Evolutionary conservation across 2,888 invertebrate genomes (phyloP).

Genomic region (Nesidiocoris tenuis): DNA sequence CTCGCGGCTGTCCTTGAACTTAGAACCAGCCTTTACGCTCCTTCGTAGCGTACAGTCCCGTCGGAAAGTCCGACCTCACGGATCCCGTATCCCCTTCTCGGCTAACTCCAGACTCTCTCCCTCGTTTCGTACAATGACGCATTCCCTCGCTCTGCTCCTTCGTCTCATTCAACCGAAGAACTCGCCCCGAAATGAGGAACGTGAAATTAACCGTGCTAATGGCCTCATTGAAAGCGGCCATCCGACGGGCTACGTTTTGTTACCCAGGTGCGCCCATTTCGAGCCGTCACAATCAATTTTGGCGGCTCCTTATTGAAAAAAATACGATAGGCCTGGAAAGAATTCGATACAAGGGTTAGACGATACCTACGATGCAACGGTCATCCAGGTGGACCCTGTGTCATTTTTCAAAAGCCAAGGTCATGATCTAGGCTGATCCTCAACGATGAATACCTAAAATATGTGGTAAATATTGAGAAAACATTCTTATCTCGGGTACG

Average conservation of each 20-base stretch:
- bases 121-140: conserved; percentile 33
- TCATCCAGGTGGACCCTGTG: too few species aligned
- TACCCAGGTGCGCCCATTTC: background rate
- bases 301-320: background rate
- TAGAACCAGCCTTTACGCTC: conserved; percentile 42
- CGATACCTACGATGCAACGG: too few species aligned
- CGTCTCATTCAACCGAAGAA: conserved; percentile 3
- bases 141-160: conserved; percentile 26
- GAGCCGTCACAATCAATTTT: background rate
- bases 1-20: conserved; percentile 41
- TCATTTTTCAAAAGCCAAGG: too few species aligned
- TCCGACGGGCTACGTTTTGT: too few species aligned
- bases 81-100: too few species aligned
- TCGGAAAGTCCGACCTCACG: conserved; percentile 21
- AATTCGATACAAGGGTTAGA: too few species aligned
- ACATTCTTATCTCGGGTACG: too few species aligned
- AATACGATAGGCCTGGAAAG: background rate
- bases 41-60: conserved; percentile 37
- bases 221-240: conserved; percentile 11
- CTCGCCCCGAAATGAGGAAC: conserved; percentile 7
- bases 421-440: too few species aligned
- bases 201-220: conserved; percentile 22
- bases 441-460: too few species aligned
- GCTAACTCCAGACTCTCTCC: conserved; percentile 30
- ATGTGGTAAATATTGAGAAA: too few species aligned